Evolutionary conservation across 2,797 vertebrate species (phyloP).

Genomic region (Morelia viridis): DNA sequence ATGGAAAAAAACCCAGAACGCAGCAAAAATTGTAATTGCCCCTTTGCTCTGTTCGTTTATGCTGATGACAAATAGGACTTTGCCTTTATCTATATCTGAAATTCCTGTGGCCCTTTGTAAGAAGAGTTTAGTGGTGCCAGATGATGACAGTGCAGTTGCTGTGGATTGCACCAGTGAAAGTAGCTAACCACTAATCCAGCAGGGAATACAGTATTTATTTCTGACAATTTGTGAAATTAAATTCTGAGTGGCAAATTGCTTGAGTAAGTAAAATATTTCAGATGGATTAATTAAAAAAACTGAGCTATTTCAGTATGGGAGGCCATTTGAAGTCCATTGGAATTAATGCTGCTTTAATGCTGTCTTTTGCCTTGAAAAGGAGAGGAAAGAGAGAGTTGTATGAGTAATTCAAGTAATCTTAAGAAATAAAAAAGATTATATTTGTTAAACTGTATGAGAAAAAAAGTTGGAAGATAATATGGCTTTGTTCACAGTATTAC

Average conservation of each 20-base stretch:
- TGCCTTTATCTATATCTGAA: background rate
- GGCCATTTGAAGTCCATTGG: slow-evolving; percentile 45
- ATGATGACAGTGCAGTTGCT: background rate
- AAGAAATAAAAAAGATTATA: slow-evolving; percentile 68
- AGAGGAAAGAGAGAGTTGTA: slow-evolving; percentile 55
- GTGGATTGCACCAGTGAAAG: background rate
- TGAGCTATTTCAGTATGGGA: slow-evolving; percentile 55
- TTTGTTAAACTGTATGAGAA: slow-evolving; percentile 75
- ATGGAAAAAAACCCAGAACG: background rate
- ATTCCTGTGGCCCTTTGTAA: background rate
- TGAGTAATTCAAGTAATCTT: slow-evolving; percentile 76
- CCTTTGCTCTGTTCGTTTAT: background rate
- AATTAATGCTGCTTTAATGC: slow-evolving; percentile 55
- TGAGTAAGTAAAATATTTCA: slow-evolving; percentile 66
- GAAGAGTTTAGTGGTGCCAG: background rate
- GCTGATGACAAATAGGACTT: background rate
- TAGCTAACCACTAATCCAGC: background rate
- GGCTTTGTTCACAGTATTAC: slow-evolving; percentile 76
- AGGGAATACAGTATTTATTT: slow-evolving; percentile 5
- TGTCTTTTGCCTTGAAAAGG: slow-evolving; percentile 39
- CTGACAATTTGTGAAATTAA: background rate
- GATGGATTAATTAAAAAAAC: slow-evolving; percentile 54
- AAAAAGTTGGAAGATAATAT: slow-evolving; percentile 75
- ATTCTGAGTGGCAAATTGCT: slow-evolving; percentile 17
- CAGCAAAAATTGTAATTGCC: background rate